Base-by-base conservation (phyloP, 2,888 invertebrate species). In the Pseudanteris insignis region DNA sequence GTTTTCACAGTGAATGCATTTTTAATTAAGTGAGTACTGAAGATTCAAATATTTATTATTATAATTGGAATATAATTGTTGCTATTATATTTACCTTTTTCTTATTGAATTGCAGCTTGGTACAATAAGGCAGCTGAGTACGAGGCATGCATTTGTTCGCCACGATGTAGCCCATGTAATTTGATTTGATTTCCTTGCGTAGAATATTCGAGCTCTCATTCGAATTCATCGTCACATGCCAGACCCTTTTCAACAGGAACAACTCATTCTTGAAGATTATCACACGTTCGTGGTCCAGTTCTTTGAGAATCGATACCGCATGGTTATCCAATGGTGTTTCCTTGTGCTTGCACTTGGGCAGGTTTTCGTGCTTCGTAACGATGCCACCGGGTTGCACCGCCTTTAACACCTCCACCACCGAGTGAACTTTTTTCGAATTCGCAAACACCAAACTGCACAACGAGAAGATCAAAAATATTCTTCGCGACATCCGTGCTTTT, bases 51-150 rank as follows among this genome's bases (percentile, higher is more conserved):
- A n/a, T n/a, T n/a, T n/a, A n/a, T n/a, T n/a, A n/a, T n/a, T n/a
- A n/a, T n/a, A n/a, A n/a, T n/a, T n/a, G n/a, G n/a, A n/a, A n/a
- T n/a, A n/a, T n/a, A n/a, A 21, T 21, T 26, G 5, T 26, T 26
- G 2, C 2, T 6, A 11, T 13, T 2, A 37, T 11, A 37, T 7
- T 24, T 8, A 36, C 36, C 36, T 36, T 36, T 24, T 36, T 36
- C 8, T 36, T 40, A 15, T 28, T 40, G 28, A 9, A 40, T 7
- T 40, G 14, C 21, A 18, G n/a, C 11, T 41, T 41, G 2, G 28
- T 7, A 29, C 40, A 38, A 7, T 9, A 6, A 9, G 28, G 12
- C 5, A 38, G 8, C 1, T 26, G 7, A 3, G 28, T 38, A 2
- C 9, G 26, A 8, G 38, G 38, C 2, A 38, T 26, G 8, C 38